phyloP scores from a whole-genome alignment of 2,113 vertebrate species.

The Anolis sagrei region DNA sequence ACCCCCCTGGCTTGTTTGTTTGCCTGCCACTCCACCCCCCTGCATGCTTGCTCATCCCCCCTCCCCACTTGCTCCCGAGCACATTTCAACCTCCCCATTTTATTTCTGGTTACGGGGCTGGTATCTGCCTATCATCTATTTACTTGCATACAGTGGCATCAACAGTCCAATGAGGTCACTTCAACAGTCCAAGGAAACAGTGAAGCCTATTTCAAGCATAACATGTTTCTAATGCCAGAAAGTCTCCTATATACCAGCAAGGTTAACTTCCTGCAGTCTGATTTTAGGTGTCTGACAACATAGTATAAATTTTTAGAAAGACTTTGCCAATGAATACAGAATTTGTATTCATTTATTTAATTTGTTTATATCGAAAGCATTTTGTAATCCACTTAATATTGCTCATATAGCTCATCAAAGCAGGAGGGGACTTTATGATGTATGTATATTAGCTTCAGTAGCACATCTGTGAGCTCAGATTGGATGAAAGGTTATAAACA shows the following conservation, averaged over 20 bases:
- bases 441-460: conserved; percentile 85
- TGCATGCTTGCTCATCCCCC: too few species aligned
- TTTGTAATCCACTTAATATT: conserved; percentile 64
- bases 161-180: neutral
- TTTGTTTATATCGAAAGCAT: conserved; percentile 61
- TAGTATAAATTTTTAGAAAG: conserved; percentile 43
- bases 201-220: neutral
- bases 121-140: too few species aligned
- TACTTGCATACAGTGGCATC: too few species aligned
- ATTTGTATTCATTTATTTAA: conserved; percentile 64
- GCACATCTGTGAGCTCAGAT: conserved; percentile 84
- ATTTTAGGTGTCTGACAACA: conserved; percentile 53
- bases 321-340: conserved; percentile 50
- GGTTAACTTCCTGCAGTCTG: conserved; percentile 34
- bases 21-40: too few species aligned
- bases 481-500: conserved; percentile 85
- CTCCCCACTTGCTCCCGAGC: too few species aligned
- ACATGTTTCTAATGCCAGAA: conserved; percentile 7
- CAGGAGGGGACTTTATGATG: conserved; percentile 74
- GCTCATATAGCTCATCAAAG: conserved; percentile 61
- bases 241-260: conserved; percentile 52
- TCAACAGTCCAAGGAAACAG: neutral
- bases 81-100: too few species aligned
- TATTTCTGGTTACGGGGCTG: too few species aligned
- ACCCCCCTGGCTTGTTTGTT: too few species aligned